Base-by-base conservation (phyloP, 2,888 invertebrate species). In the Acleris literana region DNA sequence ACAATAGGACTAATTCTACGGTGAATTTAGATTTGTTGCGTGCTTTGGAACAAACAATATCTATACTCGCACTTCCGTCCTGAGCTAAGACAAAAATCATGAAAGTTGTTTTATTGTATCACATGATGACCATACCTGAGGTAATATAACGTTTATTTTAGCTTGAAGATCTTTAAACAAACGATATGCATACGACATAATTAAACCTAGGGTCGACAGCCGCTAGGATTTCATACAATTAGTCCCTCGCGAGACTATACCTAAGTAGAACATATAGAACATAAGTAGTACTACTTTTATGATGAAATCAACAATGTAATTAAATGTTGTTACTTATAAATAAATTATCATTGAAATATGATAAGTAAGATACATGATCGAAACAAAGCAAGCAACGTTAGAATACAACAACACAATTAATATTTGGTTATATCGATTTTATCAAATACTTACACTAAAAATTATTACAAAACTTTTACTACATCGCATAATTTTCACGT, bases 381-480 rank as follows among this genome's bases (percentile, higher is more conserved):
- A 53, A n/a, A 18, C 66, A 52, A 48, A 55, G 39, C 51, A 66
- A 53, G 46, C 51, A 53, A 62, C 61, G 18, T 18, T 17, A 17
- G 13, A 51, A 61, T 17, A 52, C 22, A 17, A 44, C 55, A 46
- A 61, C 51, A 55, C 33, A 11, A 20, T 49, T 46, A 49, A 57
- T 66, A 62, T 66, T 66, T 57, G 66, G 65, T 66, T 62, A 66
- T 46, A 61, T 56, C 44, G 33, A 66, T 54, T 54, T 54, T 39
- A 54, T 54, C 39, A 54, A 29, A 53, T 33, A 54, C 13, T 39
- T 54, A 20, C 13, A 11, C 20, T 20, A 20, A 20, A 20, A 43
- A 43, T 13, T 20, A 55, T 55, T 43, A 33, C 6, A 17, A n/a
- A 46, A 17, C 46, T 63, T 43, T 58, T 53, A 53, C 16, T 63